Percentiles rank a stretch among this genome's conserved stretches.
phyloP scores from a whole-genome alignment of 2,888 invertebrate genomes.

The Dynastes hyllus region DNA sequence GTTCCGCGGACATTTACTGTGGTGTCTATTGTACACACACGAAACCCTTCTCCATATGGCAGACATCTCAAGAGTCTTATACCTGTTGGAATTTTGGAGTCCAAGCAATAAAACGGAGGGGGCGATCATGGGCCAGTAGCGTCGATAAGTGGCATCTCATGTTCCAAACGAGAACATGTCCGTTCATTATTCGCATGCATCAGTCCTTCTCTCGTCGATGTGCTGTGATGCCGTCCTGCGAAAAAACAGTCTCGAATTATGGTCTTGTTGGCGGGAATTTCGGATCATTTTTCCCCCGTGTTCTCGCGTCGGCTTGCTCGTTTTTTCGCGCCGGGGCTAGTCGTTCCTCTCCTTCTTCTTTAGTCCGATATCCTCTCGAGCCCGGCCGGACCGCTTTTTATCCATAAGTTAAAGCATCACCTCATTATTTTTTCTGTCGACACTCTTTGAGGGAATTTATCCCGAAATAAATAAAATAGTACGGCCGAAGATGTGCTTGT shows the following conservation, averaged over 20 bases:
- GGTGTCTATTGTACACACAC: not conserved
- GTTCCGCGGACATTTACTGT: not conserved
- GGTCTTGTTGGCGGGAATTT: slow-evolving; percentile 60
- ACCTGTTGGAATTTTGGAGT: slow-evolving; percentile 57
- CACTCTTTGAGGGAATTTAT: slow-evolving; percentile 51
- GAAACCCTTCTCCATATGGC: slow-evolving; percentile 14
- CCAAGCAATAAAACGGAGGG: slow-evolving; percentile 58
- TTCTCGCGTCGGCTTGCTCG: slow-evolving; percentile 12
- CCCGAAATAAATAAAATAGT: slow-evolving; percentile 54
- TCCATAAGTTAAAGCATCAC: slow-evolving; percentile 56
- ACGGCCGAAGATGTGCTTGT: slow-evolving; percentile 7
- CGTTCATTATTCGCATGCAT: slow-evolving; percentile 63
- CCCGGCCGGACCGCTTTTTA: slow-evolving; percentile 55
- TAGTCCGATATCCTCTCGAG: slow-evolving; percentile 19
- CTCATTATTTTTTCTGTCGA: slow-evolving; percentile 55
- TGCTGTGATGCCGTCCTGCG: slow-evolving; percentile 52
- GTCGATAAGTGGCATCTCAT: slow-evolving; percentile 68
- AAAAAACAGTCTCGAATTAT: slow-evolving; percentile 61
- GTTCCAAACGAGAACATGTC: slow-evolving; percentile 65
- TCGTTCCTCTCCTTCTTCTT: not conserved
- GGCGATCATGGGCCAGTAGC: slow-evolving; percentile 61
- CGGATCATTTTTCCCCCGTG: slow-evolving; percentile 57
- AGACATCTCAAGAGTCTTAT: slow-evolving; percentile 12
- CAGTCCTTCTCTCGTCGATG: not conserved
- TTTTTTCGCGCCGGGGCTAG: not conserved